Evolutionary conservation across 2,888 invertebrate species (phyloP).

Genomic region (Scaptomyza reducta): DNA sequence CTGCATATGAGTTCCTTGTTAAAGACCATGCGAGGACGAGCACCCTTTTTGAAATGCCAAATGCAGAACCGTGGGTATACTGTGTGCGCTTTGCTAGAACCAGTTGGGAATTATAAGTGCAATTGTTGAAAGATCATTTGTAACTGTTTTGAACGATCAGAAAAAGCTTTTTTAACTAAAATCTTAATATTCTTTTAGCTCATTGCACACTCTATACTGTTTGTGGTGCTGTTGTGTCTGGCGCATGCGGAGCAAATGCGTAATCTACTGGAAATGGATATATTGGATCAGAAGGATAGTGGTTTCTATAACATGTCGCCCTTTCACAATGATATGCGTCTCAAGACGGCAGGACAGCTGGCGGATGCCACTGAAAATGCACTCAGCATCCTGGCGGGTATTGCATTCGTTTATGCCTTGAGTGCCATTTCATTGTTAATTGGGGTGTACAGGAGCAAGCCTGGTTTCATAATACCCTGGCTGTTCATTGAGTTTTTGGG

Average conservation of each 20-base stretch:
- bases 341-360: conserved; percentile 80
- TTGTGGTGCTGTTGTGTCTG: conserved; percentile 82
- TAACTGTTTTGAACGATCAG: neutral
- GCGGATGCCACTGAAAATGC: conserved; percentile 81
- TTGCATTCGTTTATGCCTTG: conserved; percentile 78
- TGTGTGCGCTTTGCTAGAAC: conserved; percentile 16
- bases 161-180: no score
- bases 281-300: conserved; percentile 83
- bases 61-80: fast-evolving
- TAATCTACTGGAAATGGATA: conserved; percentile 82
- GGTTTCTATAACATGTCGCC: conserved; percentile 82
- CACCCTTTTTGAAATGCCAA: conserved; percentile 70
- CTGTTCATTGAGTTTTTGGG: conserved; percentile 81
- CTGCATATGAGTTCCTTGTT: conserved; percentile 39
- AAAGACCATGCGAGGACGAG: conserved; percentile 68
- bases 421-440: conserved; percentile 81
- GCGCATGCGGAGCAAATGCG: conserved; percentile 84
- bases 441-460: conserved; percentile 82
- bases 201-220: conserved; percentile 82
- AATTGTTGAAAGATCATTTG: neutral
- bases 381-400: conserved; percentile 76
- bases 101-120: conserved; percentile 41
- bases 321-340: conserved; percentile 80
- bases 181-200: conserved; percentile 60
- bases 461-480: conserved; percentile 83